Percentiles rank a stretch among this genome's conserved stretches.
These are phyloP conservation scores for Gymnobelideus leadbeateri DNA, from an alignment of 2,113 vertebrate species.

Conservation along the genomic window DNA sequence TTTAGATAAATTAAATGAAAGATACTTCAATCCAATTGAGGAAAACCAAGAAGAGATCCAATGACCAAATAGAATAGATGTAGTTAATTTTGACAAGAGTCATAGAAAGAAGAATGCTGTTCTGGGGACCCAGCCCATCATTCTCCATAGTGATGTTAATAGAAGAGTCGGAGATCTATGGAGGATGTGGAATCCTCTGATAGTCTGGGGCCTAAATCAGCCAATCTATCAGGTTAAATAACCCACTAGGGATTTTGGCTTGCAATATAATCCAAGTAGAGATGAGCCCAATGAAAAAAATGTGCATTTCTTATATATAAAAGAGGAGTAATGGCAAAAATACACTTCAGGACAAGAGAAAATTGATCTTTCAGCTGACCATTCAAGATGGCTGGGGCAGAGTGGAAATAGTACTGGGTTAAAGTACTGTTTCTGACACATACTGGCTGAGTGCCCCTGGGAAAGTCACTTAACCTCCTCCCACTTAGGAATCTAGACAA, in stretches of 20 bases:
- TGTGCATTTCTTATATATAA: neutral
- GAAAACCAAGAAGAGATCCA: neutral
- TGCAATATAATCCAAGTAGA: neutral
- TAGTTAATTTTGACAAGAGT: neutral
- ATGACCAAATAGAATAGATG: neutral
- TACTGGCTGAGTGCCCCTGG: neutral
- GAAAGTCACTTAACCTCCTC: neutral
- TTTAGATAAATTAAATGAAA: neutral
- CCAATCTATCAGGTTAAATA: neutral
- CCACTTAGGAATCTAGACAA: too few relatives aligned
- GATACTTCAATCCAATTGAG: neutral
- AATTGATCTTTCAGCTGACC: neutral
- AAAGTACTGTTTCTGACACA: neutral
- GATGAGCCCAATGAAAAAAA: too few relatives aligned
- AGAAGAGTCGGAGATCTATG: neutral
- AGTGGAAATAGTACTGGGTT: neutral
- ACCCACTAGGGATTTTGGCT: neutral
- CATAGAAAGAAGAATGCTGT: neutral
- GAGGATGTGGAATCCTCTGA: neutral
- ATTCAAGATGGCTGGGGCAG: neutral
- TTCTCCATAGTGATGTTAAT: neutral
- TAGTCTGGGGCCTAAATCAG: neutral
- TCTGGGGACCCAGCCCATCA: neutral
- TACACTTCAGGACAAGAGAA: neutral
- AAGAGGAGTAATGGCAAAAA: neutral